phyloP scores from a whole-genome alignment of 2,888 invertebrate genomes.

The Drosophila mulleri region DNA sequence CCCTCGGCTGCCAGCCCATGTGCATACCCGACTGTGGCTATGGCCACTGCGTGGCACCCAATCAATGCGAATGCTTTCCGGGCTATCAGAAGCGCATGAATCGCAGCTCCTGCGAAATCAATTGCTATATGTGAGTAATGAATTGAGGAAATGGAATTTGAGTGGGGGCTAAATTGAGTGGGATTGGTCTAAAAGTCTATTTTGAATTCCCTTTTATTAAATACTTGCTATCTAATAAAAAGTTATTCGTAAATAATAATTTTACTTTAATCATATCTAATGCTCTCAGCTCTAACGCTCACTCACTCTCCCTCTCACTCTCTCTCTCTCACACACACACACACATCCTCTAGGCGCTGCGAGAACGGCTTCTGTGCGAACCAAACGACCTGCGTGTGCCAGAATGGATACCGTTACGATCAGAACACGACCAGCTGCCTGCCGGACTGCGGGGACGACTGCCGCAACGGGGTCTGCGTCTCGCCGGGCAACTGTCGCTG shows the following conservation, averaged over 20 bases:
- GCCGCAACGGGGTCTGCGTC: slow-evolving; percentile 84
- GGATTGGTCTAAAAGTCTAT: too few species aligned
- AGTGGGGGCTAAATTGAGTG: too few species aligned
- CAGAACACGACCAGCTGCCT: slow-evolving; percentile 77
- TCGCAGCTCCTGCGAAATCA: slow-evolving; percentile 76
- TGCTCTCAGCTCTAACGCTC: too few species aligned
- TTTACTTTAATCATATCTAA: too few species aligned
- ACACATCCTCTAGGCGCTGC: slow-evolving; percentile 78
- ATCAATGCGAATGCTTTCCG: slow-evolving; percentile 85
- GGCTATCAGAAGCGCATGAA: slow-evolving; percentile 81
- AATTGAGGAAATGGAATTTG: not conserved
- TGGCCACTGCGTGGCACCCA: slow-evolving; percentile 86
- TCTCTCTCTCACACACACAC: too few species aligned
- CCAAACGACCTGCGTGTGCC: slow-evolving; percentile 85
- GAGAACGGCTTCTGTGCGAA: slow-evolving; percentile 85
- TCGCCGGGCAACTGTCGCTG: slow-evolving; percentile 84
- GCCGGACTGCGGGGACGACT: slow-evolving; percentile 80
- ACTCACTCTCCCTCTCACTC: too few species aligned
- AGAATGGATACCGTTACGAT: slow-evolving; percentile 83
- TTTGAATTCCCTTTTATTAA: too few species aligned
- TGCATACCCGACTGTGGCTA: slow-evolving; percentile 83
- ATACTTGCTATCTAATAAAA: too few species aligned
- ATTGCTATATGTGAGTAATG: slow-evolving; percentile 78
- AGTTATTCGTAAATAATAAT: too few species aligned
- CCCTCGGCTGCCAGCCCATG: slow-evolving; percentile 79